phyloP scores from a whole-genome alignment of 2,797 vertebrate species.

The Phoeniculus purpureus region DNA sequence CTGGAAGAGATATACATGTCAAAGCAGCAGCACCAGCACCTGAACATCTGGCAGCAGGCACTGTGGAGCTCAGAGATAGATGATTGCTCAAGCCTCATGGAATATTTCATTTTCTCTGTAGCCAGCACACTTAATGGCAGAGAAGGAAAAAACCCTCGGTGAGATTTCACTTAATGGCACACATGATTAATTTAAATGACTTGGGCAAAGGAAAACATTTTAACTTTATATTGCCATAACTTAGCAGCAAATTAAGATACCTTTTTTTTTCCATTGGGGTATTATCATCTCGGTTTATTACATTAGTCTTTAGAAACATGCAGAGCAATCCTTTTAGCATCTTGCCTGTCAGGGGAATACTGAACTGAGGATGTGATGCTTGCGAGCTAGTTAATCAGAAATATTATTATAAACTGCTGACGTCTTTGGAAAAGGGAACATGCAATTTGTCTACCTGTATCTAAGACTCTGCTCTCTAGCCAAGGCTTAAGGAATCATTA shows the following conservation, averaged over 20 bases:
- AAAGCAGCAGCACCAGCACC: slow-evolving; percentile 44
- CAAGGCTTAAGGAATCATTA: not conserved
- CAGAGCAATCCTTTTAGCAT: slow-evolving; percentile 22
- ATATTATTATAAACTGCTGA: slow-evolving; percentile 9
- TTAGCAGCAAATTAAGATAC: slow-evolving; percentile 14
- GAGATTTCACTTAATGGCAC: slow-evolving; percentile 35
- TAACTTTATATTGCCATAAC: not conserved
- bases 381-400: slow-evolving; percentile 36
- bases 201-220: slow-evolving; percentile 43
- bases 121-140: slow-evolving; percentile 10
- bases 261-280: not conserved
- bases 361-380: not conserved
- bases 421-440: not conserved
- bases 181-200: slow-evolving; percentile 21
- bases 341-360: slow-evolving; percentile 15
- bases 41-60: slow-evolving; percentile 64
- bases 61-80: slow-evolving; percentile 24
- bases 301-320: slow-evolving; percentile 34
- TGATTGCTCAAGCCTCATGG: slow-evolving; percentile 26
- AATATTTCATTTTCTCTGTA: slow-evolving; percentile 59
- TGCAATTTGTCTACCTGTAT: not conserved
- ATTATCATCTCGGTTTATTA: slow-evolving; percentile 25
- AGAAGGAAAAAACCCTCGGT: slow-evolving; percentile 26
- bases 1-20: slow-evolving; percentile 56
- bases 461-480: not conserved